phyloP scores from a whole-genome alignment of 2,797 vertebrate species.

The Paramormyrops hopkinsi region DNA sequence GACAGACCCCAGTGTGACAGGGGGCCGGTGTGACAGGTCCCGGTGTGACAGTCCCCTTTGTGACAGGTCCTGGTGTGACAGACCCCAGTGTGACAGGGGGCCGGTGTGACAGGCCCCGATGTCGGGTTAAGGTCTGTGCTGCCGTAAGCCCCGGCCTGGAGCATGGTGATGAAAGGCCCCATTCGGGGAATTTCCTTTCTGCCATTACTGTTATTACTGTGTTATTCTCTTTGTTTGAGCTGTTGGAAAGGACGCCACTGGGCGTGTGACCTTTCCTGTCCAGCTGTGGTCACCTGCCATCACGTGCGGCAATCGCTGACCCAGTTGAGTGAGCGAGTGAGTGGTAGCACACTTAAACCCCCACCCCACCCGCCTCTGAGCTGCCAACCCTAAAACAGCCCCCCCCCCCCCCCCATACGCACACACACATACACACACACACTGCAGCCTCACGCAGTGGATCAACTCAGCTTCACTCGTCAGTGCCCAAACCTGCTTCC shows the following conservation, averaged over 20 bases:
- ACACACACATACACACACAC: background rate
- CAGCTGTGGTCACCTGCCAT: slow-evolving; percentile 52
- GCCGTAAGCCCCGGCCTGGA: background rate
- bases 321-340: slow-evolving; percentile 48
- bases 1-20: too few species aligned
- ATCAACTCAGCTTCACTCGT: slow-evolving; percentile 42
- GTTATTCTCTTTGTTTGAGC: background rate
- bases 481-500: slow-evolving; percentile 42
- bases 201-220: background rate
- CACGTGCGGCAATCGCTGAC: slow-evolving; percentile 45
- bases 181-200: background rate
- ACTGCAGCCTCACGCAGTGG: slow-evolving; percentile 20
- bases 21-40: too few species aligned
- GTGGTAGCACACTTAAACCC: slow-evolving; percentile 40
- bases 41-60: too few species aligned
- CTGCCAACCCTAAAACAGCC: background rate
- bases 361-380: slow-evolving; percentile 15
- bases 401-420: background rate
- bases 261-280: slow-evolving; percentile 49
- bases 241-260: background rate
- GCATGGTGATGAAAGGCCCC: background rate
- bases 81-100: too few species aligned
- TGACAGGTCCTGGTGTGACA: too few species aligned
- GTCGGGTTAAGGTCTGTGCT: background rate
- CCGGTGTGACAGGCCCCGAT: too few species aligned